Base-by-base conservation (phyloP, 2,888 invertebrate species). In the Tanypteryx hageni region DNA sequence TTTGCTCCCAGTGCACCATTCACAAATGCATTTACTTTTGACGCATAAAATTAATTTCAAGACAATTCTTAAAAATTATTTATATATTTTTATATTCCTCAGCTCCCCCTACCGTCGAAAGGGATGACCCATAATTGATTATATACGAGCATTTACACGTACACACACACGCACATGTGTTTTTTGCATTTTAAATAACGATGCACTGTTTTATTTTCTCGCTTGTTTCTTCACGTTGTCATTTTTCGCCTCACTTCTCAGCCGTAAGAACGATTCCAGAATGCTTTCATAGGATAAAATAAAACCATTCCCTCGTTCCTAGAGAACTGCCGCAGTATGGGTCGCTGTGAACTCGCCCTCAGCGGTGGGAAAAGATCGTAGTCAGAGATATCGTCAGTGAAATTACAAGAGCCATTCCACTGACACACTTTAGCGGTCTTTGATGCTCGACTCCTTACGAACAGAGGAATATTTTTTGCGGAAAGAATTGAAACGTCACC, bases 381-480 rank as follows among this genome's bases (percentile, higher is more conserved):
- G 64, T 18, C 64, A 44, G 89, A 61, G 89, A 89, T 89, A 89
- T 64, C n/a, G 86, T 61, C 89, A 64, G 64, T 61, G 89, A 44
- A 89, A 89, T 89, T 89, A 89, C 89, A 64, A 89, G 89, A 89
- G 89, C 89, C 89, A 89, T 89, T 89, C 89, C 89, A 89, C 89
- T 89, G 89, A 89, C 89, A 89, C 89, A 89, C 89, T 89, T 44
- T 89, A 44, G 89, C 64, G 64, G 9, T 89, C n/a, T 86, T 64
- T 44, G 89, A 61, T 89, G 89, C 64, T 89, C 89, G 89, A 76
- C 76, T 22, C 76, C 76, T 27, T 76, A 76, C 76, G n/a, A 76
- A 13, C 2, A 27, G 27, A 22, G 76, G 76, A 22, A 22, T 76
- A 27, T 76, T 61, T 76, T 76, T 76, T 76, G 76, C 27, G 27